Base-by-base conservation (phyloP, 2,888 invertebrate genomes). In the Lumbricus terrestris region DNA sequence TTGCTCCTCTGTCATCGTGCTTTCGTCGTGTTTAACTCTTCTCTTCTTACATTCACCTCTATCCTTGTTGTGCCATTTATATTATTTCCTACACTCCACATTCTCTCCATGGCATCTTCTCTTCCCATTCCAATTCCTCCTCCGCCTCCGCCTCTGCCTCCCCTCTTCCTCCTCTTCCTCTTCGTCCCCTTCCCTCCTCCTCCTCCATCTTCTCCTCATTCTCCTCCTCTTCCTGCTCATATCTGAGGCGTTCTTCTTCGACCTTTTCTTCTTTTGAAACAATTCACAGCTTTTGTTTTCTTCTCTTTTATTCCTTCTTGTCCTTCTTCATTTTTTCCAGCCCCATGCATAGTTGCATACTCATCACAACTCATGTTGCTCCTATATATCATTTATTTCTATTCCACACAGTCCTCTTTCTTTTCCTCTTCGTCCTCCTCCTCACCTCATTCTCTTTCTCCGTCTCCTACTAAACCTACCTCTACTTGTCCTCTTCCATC, bases 131-230 rank as follows among this genome's bases (percentile, higher is more conserved):
- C 69, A 38, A 3, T 35, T 89, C 20, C 29, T 82, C 35, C 38
- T 29, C 29, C 23, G 5, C 29, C 42, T 88, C 29, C n/a, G 34
- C 34, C 88, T 18, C 29, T 18, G 6, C 18, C 88, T 2, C 13
- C 34, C 13, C 34, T 88, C 35, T 33, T 82, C 35, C 90, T 89
- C 11, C 33, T 33, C 69, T 35, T 89, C 88, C 4, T 42, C 29
- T 42, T 88, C 88, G 5, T 90, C 40, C 88, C 85, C 38, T 33
- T 16, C 42, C 33, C 69, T 89, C 37, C 89, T 82, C 69, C 54
- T 90, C 69, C 82, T 40, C 40, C 89, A 88, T 69, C 82, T 82
- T 37, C 89, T 82, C 11, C n/a, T 82, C n/a, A 34, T 89, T 20
- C 16, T 82, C n/a, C 23, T 69, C 35, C 82, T 29, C 47, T 20